A percentile compares a stretch with the other conserved stretches of the same genome.
Evolutionary conservation across 2,797 vertebrate species (phyloP).

Genomic region (Xerus rutilus): DNA sequence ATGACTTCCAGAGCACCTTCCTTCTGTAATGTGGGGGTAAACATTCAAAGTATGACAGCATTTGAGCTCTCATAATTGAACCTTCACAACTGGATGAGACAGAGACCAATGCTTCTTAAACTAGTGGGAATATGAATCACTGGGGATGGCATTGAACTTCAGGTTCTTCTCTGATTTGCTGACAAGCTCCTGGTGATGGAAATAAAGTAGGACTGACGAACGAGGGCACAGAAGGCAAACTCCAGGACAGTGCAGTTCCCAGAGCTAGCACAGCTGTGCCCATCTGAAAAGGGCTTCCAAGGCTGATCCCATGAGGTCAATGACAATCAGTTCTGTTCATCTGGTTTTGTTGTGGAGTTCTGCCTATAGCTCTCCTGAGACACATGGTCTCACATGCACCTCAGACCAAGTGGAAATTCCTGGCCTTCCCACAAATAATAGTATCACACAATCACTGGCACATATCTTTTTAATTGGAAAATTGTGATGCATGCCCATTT

Average conservation of each 20-base stretch:
- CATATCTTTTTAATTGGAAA: background rate
- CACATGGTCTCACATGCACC: background rate
- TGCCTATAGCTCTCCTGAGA: background rate
- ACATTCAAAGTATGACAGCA: background rate
- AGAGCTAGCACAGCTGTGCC: too few species aligned
- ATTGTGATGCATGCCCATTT: background rate
- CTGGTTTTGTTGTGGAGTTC: background rate
- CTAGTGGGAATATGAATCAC: background rate
- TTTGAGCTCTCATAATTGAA: background rate
- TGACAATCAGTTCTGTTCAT: background rate
- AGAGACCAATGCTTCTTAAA: background rate
- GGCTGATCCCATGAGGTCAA: background rate
- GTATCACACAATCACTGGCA: background rate
- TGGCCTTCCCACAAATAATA: background rate
- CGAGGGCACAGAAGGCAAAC: background rate
- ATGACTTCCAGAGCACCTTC: background rate
- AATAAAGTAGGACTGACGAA: too few species aligned
- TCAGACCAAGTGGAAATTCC: background rate
- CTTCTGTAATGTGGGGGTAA: background rate
- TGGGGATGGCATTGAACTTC: background rate
- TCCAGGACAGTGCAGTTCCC: background rate
- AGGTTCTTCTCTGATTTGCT: background rate
- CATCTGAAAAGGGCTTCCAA: background rate
- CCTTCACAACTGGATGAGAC: background rate
- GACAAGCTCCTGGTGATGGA: background rate